Evolutionary conservation across 2,888 invertebrate genomes (phyloP), one percentile per base, ranked within the genome.

Genomic region (Andrena hattorfiana): DNA sequence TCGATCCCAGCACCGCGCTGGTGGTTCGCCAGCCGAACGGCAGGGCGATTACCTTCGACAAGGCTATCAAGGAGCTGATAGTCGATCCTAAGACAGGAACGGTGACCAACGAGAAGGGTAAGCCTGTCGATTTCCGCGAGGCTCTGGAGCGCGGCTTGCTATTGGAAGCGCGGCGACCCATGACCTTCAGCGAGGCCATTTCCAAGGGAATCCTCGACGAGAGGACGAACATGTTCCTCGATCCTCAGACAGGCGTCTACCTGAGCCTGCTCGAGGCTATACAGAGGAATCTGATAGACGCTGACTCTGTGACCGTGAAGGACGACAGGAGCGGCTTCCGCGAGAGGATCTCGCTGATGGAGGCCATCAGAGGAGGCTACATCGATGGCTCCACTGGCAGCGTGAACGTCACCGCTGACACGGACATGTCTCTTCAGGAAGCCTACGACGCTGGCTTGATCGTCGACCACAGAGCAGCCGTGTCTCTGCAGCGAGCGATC

Each of bases 1-100:
- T 98, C 90, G 98, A 98, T 94, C 96, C 97, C 67, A 96, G 97
- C 81, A 97, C 97, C 51, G 98, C 98, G n/a, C 95, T 98, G 90
- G 98, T 98, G 49, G 96, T 98, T 79, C 83, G 84, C 4, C 96
- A 96, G 80, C 81, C 86, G 0, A 83, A 90, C 5, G 97, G 98
- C 72, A 96, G 97, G 92, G 95, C 97, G 1, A 96, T 97, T 87
- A 97, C 98, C 13, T 98, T 98, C 93, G 96, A 97, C 90, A 96
- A 97, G 90, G 98, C 98, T 60, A 96, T 98, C 32, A 96, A 96
- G 86, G 96, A 96, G 82, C 97, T 97, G 67, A 95, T 97, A 48
- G 95, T 98, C 42, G 97, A 98, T 93, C 95, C 97, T 8, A 96
- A 96, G 86, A 95, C 96, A 66, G 98, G 98, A 51, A 96, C 96